phyloP scores from a whole-genome alignment of 2,888 invertebrate genomes.

The Hypena proboscidalis region DNA sequence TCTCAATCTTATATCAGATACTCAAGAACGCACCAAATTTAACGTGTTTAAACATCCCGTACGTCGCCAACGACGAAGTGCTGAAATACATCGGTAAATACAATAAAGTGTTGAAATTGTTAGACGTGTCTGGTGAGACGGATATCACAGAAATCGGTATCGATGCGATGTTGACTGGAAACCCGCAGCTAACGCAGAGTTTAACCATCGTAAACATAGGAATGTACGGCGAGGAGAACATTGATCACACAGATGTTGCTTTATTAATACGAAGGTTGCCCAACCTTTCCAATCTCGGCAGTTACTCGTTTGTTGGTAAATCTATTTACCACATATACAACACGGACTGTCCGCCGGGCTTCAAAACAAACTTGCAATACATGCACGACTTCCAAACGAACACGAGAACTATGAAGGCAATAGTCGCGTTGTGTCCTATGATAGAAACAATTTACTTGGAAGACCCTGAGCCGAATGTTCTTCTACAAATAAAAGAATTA shows the following conservation, averaged over 20 bases:
- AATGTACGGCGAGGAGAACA: constrained; percentile 88
- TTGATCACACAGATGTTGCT: constrained; percentile 88
- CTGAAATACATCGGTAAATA: constrained; percentile 85
- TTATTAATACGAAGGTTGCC: constrained; percentile 87
- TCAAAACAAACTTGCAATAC: constrained; percentile 87
- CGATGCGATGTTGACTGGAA: constrained; percentile 81
- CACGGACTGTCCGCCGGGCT: constrained; percentile 79
- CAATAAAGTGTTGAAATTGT: constrained; percentile 83
- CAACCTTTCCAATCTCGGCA: constrained; percentile 87
- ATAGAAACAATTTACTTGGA: constrained; percentile 88
- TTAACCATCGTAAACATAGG: constrained; percentile 88
- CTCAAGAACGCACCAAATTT: constrained; percentile 86
- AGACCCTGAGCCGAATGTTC: constrained; percentile 84
- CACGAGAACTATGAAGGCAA: constrained; percentile 84
- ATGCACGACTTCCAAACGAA: constrained; percentile 88
- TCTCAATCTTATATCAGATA: constrained; percentile 86
- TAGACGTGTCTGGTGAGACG: constrained; percentile 90
- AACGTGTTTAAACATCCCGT: constrained; percentile 87
- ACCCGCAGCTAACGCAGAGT: constrained; percentile 80
- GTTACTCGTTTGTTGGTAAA: constrained; percentile 89
- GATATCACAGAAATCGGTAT: constrained; percentile 88
- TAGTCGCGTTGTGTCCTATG: constrained; percentile 86
- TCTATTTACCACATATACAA: constrained; percentile 84
- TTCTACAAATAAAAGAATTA: constrained; percentile 79
- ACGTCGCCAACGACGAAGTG: constrained; percentile 89